These are phyloP conservation scores for Plecturocebus donacophilus DNA, from an alignment of 2,113 vertebrate genomes.

Conservation along the genomic window DNA sequence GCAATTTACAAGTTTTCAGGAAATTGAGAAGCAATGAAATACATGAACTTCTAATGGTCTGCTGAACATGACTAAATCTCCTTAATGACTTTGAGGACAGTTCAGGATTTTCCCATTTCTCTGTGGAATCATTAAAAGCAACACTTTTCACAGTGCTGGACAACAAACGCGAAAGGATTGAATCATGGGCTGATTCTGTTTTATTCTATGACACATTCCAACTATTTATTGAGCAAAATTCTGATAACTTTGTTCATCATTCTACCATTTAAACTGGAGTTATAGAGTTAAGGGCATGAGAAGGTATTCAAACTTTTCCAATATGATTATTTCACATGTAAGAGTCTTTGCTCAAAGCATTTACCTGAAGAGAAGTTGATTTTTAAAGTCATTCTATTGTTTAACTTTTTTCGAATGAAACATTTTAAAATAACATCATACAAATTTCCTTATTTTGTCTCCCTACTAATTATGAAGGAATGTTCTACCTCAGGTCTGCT, in stretches of 20 bases:
- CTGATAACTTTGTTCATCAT: slow-evolving; percentile 22
- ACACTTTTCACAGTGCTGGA: not conserved
- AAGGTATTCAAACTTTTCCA: not conserved
- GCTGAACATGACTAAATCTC: slow-evolving; percentile 57
- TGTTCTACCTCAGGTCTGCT: not conserved
- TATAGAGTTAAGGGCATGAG: not conserved
- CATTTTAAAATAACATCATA: not conserved
- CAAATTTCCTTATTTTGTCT: not conserved
- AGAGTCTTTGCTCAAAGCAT: not conserved
- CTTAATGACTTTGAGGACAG: slow-evolving; percentile 49
- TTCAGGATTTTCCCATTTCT: slow-evolving; percentile 49
- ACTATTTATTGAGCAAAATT: slow-evolving; percentile 30
- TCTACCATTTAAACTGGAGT: not conserved
- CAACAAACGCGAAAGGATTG: not conserved
- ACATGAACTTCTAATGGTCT: slow-evolving; percentile 9
- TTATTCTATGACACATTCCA: not conserved
- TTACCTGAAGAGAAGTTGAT: not conserved
- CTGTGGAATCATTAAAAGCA: slow-evolving; percentile 63
- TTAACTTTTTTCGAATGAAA: not conserved
- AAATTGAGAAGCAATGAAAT: slow-evolving; percentile 59
- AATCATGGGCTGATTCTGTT: not conserved
- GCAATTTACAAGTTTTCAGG: slow-evolving; percentile 46
- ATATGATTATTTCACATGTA: not conserved
- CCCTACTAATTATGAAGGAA: not conserved
- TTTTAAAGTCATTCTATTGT: not conserved